Evolutionary conservation across 2,888 invertebrate species (phyloP), one percentile per base, ranked within the genome.

Genomic region (Protonemura montana): DNA sequence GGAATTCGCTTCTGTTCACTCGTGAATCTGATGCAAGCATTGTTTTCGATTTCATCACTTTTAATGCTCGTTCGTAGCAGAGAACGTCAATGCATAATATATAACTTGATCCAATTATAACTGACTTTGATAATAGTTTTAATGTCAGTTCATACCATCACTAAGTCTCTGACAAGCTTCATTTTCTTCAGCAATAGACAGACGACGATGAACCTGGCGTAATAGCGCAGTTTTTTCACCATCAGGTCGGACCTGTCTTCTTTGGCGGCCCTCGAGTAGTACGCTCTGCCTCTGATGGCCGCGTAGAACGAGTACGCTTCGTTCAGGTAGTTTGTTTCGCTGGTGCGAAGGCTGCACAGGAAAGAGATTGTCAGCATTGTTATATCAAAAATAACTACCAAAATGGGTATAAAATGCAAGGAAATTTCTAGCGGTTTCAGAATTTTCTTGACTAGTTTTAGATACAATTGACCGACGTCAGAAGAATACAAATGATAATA

Each of bases 221-320:
- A 99, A 91, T 98, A 99, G 87, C 94, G 91, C 86, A 99, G 93
- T 91, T 99, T 99, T 92, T 99, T 99, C 88, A 99, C 98, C 97
- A 99, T 98, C 88, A 99, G 92, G 91, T 99, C 98, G 89, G 98
- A 96, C 89, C 97, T 95, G 91, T 98, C 98, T 92, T 98, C 98
- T 91, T 98, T 97, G 88, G 95, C 95, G 0, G 98, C 98, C 90
- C 97, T 94, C 86, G 98, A 98, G 91, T 98, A 99, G 91, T 99
- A 99, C 27, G 97, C 97, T 89, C 99, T 93, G 88, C 97, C 97
- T 89, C 98, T 93, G 89, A 99, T 99, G 25, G 99, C 98, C 85
- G 97, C 96, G 93, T 99, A 99, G 92, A 99, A 99, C 87, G 98
- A 97, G 92, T 96, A 98, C 85, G 99, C 98, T 93, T 99, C 99